Conservation (phyloP, 2,113 vertebrate species). For the Cyanoliseus patagonus region DNA sequence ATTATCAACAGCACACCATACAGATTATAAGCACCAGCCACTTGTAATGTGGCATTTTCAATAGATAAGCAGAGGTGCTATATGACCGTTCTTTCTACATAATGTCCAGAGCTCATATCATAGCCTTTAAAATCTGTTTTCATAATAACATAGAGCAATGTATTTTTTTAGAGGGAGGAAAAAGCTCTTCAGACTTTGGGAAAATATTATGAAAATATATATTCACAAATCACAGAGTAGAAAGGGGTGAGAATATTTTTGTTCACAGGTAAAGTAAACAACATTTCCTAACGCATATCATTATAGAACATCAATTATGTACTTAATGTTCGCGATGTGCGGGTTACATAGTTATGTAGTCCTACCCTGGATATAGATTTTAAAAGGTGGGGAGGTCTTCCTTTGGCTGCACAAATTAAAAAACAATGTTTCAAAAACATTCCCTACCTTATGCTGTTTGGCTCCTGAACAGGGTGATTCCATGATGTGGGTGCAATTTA, state of each 20-base stretch:
- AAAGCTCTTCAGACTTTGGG: neutral
- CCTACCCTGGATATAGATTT: conserved; percentile 34
- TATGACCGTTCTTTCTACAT: conserved; percentile 69
- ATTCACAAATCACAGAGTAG: neutral
- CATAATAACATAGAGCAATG: conserved; percentile 23
- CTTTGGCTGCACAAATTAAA: conserved; percentile 54
- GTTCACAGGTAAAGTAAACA: conserved; percentile 34
- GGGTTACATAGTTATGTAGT: neutral
- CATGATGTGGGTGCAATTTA: conserved; percentile 73
- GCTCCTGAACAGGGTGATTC: conserved; percentile 67
- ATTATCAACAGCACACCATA: conserved; percentile 81
- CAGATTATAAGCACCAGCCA: conserved; percentile 80
- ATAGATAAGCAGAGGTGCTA: conserved; percentile 78
- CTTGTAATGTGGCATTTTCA: conserved; percentile 80
- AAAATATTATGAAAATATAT: neutral
- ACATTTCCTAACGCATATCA: conserved; percentile 19
- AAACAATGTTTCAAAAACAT: conserved; percentile 64
- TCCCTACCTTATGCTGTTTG: conserved; percentile 73
- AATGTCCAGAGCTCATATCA: conserved; percentile 61
- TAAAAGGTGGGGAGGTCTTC: conserved; percentile 42
- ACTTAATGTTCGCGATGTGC: neutral
- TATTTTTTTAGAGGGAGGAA: neutral
- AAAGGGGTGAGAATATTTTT: conserved; percentile 40
- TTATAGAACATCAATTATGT: conserved; percentile 23
- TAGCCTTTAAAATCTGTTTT: conserved; percentile 53